Evolutionary conservation across 2,888 invertebrate species (phyloP).

Genomic region (Synergus umbraculus): DNA sequence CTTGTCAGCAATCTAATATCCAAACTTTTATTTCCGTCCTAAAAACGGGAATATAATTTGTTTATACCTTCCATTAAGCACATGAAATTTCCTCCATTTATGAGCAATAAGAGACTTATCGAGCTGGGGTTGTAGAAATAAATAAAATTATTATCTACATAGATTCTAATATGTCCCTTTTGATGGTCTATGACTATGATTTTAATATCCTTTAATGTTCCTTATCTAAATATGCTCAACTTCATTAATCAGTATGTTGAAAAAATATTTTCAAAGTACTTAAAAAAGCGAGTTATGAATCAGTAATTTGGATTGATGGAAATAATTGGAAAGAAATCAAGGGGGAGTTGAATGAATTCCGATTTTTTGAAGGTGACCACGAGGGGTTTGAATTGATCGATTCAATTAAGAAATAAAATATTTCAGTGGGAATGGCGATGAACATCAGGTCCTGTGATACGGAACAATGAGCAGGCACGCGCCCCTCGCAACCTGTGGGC

Average conservation of each 20-base stretch:
- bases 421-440: constrained; percentile 1
- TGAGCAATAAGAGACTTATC: not conserved
- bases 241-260: too few relatives aligned
- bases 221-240: too few relatives aligned
- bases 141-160: not conserved
- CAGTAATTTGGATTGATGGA: not conserved
- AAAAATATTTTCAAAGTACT: too few relatives aligned
- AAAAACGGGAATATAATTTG: not conserved
- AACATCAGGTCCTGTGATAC: constrained; percentile 8
- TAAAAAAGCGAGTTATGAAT: too few relatives aligned
- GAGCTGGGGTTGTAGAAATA: too few relatives aligned
- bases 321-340: not conserved
- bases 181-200: not conserved
- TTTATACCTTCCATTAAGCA: not conserved
- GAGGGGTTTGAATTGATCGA: constrained; percentile 19
- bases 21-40: not conserved
- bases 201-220: too few relatives aligned
- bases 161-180: not conserved
- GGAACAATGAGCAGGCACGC: constrained; percentile 40
- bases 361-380: not conserved
- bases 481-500: constrained; percentile 38
- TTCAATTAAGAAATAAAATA: constrained; percentile 38
- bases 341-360: not conserved
- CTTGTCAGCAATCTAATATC: not conserved
- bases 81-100: not conserved